Evolutionary conservation across 1,140 invertebrate genomes (phyloP).

Genomic region (Calycopis cecrops): DNA sequence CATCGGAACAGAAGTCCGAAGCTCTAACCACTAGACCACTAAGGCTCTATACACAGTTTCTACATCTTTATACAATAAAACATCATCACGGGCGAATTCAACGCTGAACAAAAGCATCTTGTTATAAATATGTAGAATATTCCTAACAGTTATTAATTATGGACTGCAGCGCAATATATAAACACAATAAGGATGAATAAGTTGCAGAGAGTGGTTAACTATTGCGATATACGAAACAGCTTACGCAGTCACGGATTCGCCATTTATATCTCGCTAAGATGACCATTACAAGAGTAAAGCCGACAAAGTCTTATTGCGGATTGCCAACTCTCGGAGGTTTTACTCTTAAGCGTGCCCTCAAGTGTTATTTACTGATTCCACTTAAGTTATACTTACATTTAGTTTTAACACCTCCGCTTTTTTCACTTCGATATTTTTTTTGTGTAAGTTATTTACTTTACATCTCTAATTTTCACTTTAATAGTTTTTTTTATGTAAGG

Average conservation of each 20-base stretch:
- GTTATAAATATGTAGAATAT: no score
- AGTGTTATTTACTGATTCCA: conserved; percentile 30
- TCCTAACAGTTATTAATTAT: not conserved
- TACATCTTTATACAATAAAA: no score
- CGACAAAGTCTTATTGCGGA: conserved; percentile 33
- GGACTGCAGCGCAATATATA: not conserved
- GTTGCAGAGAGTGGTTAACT: conserved; percentile 9
- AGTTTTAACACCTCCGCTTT: conserved; percentile 26
- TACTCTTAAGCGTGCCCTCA: conserved; percentile 31
- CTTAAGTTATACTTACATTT: conserved; percentile 25
- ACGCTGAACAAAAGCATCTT: no score
- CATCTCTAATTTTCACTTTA: no score
- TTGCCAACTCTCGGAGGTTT: conserved; percentile 26
- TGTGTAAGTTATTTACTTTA: not conserved
- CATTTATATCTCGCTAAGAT: conserved; percentile 42
- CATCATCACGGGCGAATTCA: no score
- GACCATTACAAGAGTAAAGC: conserved; percentile 41
- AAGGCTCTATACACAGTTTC: no score
- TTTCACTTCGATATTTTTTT: conserved; percentile 1
- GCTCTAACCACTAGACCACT: no score
- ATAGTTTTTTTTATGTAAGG: no score
- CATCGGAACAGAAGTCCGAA: no score
- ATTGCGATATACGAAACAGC: conserved; percentile 12
- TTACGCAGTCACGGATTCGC: conserved; percentile 29
- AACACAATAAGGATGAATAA: conserved; percentile 12